phyloP scores from a whole-genome alignment of 37 sponge, comb jelly and placozoan species.

The Agelas oroides region DNA sequence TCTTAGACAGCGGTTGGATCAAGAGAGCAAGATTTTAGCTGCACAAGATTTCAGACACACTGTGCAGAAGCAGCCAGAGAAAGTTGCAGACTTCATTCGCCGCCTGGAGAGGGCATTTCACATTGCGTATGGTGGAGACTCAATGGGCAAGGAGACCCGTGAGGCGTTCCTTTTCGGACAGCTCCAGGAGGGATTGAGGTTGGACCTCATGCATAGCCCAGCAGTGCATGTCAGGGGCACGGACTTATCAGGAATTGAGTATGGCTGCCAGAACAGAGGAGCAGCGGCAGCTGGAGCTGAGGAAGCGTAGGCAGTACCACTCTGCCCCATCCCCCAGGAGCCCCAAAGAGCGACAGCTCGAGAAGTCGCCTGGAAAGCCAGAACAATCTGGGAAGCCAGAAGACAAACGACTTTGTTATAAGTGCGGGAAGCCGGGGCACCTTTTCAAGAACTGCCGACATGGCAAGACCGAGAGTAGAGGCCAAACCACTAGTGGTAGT shows the following conservation, averaged over 20 bases:
- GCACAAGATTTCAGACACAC: too few relatives aligned
- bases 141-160: constrained; percentile 16
- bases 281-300: constrained; percentile 19
- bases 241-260: constrained; percentile 37
- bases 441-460: constrained; percentile 24
- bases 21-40: too few relatives aligned
- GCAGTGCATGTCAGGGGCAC: constrained; percentile 63
- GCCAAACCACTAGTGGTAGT: background rate
- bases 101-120: constrained; percentile 39
- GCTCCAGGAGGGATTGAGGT: constrained; percentile 50
- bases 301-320: constrained; percentile 33
- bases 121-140: constrained; percentile 45
- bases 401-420: too few relatives aligned
- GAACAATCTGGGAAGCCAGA: background rate
- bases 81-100: constrained; percentile 5
- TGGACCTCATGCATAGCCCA: constrained; percentile 33
- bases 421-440: constrained; percentile 47
- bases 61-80: constrained; percentile 41
- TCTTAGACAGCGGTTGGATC: too few relatives aligned
- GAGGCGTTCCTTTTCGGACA: constrained; percentile 43
- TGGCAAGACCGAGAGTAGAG: background rate
- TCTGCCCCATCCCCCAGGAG: background rate
- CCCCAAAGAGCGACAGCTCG: background rate
- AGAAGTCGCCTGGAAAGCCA: background rate
- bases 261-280: constrained; percentile 56